phyloP scores from a whole-genome alignment of 1,140 invertebrate genomes.

The Zaprionus ornatus region DNA sequence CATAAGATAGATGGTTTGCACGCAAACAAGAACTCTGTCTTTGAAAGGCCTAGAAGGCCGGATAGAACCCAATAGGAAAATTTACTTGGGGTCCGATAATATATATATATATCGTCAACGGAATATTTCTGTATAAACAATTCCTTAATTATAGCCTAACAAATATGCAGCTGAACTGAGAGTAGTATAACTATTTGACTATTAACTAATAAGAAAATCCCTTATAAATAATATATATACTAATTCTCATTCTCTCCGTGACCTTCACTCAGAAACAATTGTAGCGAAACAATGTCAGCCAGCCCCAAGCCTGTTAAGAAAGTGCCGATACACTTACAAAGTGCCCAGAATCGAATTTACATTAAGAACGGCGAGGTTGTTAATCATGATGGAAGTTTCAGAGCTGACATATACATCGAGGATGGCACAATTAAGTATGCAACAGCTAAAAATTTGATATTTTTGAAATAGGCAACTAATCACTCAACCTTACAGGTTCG shows the following conservation, averaged over 20 bases:
- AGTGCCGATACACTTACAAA: constrained; percentile 97
- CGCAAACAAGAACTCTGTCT: not conserved
- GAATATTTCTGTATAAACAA: too few relatives aligned
- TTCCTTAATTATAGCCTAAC: too few relatives aligned
- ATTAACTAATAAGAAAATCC: too few relatives aligned
- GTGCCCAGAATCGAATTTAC: constrained; percentile 94
- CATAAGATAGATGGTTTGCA: constrained; percentile 1
- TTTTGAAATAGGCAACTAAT: not conserved
- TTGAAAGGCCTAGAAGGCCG: too few relatives aligned
- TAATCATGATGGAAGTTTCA: constrained; percentile 95
- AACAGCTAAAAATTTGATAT: not conserved
- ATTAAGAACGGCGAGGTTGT: constrained; percentile 98
- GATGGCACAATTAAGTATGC: constrained; percentile 81
- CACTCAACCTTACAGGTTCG: constrained; percentile 27
- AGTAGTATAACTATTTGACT: too few relatives aligned
- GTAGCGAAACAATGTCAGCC: constrained; percentile 58
- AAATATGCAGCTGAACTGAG: too few relatives aligned
- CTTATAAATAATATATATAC: not conserved
- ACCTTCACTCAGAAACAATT: constrained; percentile 1
- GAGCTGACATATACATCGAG: constrained; percentile 88
- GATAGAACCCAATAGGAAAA: too few relatives aligned
- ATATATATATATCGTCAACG: too few relatives aligned
- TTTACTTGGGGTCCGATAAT: too few relatives aligned
- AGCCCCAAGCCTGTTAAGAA: constrained; percentile 91
- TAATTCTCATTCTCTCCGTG: not conserved